phyloP scores from a whole-genome alignment of 1,140 invertebrate genomes.

The Bombus pascuorum region DNA sequence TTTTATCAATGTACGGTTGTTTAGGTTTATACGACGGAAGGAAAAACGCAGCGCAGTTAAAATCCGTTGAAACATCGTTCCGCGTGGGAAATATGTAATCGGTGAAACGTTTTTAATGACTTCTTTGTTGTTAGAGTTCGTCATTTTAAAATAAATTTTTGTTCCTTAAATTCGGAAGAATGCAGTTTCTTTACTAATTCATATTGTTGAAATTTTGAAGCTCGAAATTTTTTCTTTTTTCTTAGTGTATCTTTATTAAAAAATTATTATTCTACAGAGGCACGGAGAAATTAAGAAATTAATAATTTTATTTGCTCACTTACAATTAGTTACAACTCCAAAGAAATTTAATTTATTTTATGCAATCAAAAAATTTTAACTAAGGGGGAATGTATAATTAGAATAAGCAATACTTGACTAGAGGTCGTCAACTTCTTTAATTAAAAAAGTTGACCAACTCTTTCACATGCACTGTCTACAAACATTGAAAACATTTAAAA shows the following conservation, averaged over 20 bases:
- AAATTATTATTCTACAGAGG: not conserved
- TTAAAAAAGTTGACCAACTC: not conserved
- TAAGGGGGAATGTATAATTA: not conserved
- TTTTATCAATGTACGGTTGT: slow-evolving; percentile 5
- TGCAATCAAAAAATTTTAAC: not conserved
- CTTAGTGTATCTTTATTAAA: not conserved
- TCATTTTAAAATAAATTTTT: not conserved
- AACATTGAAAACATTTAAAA: not conserved
- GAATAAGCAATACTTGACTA: not conserved
- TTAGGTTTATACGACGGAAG: not conserved
- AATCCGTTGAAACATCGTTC: not conserved
- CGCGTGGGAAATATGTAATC: not conserved
- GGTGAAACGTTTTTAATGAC: not conserved
- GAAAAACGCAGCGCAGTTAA: not conserved
- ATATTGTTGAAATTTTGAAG: not conserved
- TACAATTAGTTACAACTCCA: not conserved
- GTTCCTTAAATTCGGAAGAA: not conserved
- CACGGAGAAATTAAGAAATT: not conserved
- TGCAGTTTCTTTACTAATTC: no score
- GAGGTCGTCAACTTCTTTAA: not conserved
- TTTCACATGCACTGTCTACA: not conserved
- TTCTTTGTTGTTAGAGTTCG: not conserved
- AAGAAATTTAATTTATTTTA: not conserved
- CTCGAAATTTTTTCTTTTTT: not conserved
- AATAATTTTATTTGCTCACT: not conserved